These are phyloP conservation scores for Scaptomyza pallida DNA, from an alignment of 1,140 invertebrate genomes.

Conservation along the genomic window DNA sequence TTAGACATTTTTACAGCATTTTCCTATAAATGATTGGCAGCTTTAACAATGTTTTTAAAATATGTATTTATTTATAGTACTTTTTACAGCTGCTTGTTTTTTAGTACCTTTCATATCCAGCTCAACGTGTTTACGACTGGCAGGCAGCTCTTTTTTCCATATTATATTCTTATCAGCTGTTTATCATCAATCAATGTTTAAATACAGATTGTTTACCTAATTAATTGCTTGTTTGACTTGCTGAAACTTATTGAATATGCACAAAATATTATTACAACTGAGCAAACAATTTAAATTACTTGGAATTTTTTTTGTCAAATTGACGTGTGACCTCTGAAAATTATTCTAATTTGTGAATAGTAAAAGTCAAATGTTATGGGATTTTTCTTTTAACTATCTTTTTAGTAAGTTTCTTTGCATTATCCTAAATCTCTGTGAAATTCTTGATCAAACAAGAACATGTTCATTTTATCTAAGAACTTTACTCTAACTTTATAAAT, in stretches of 20 bases:
- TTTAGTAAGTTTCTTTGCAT: too few relatives aligned
- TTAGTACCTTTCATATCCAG: conserved; percentile 5
- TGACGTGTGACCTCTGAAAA: neutral
- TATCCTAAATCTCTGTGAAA: too few relatives aligned
- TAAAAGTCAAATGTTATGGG: neutral
- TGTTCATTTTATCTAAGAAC: too few relatives aligned
- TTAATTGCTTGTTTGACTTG: conserved; percentile 24
- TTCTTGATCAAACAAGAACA: too few relatives aligned
- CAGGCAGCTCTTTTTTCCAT: conserved; percentile 5
- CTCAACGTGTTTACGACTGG: conserved; percentile 22
- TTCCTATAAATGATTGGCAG: neutral
- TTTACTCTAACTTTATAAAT: too few relatives aligned
- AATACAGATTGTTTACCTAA: conserved; percentile 22
- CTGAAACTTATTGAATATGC: conserved; percentile 15
- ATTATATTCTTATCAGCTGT: conserved; percentile 34
- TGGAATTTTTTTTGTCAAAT: neutral
- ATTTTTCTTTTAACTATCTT: too few relatives aligned
- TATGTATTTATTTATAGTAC: too few relatives aligned
- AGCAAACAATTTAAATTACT: conserved; percentile 2
- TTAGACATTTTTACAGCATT: neutral
- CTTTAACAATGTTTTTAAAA: neutral
- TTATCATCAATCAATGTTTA: conserved; percentile 35
- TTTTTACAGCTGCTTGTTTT: neutral
- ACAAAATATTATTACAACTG: conserved; percentile 9
- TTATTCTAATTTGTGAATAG: neutral